phyloP scores from a whole-genome alignment of 2,888 invertebrate genomes.

The Cantharis rufa region DNA sequence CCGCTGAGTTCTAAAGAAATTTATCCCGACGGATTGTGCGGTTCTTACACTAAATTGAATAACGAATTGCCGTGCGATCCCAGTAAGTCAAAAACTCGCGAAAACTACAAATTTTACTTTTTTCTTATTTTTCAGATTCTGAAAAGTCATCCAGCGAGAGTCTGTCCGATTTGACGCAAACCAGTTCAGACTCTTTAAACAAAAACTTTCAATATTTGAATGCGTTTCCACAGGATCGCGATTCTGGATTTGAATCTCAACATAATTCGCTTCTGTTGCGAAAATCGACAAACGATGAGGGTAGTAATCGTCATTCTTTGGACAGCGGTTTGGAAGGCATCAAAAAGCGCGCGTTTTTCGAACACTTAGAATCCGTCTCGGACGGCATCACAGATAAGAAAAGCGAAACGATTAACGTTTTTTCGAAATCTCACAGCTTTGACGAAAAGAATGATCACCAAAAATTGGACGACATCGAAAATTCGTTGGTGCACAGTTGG shows the following conservation, averaged over 20 bases:
- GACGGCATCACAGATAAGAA: conserved; percentile 47
- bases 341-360: conserved; percentile 40
- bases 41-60: conserved; percentile 51
- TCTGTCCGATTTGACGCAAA: conserved; percentile 45
- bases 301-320: background rate
- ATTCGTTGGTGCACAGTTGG: conserved; percentile 62
- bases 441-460: conserved; percentile 51
- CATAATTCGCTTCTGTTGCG: conserved; percentile 24
- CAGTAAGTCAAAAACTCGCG: background rate
- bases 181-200: conserved; percentile 42
- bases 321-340: conserved; percentile 6
- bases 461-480: conserved; percentile 54
- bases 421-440: conserved; percentile 53
- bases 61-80: conserved; percentile 25
- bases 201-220: conserved; percentile 35
- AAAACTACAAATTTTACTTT: background rate
- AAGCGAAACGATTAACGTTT: conserved; percentile 5
- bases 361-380: conserved; percentile 52
- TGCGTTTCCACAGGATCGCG: conserved; percentile 35
- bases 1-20: conserved; percentile 54
- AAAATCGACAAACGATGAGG: conserved; percentile 26
- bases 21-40: conserved; percentile 52
- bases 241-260: conserved; percentile 50
- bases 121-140: conserved; percentile 20
- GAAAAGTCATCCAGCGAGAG: conserved; percentile 50